These are phyloP conservation scores for Megaceryle torquata DNA, from an alignment of 2,113 vertebrate species.

Conservation along the genomic window DNA sequence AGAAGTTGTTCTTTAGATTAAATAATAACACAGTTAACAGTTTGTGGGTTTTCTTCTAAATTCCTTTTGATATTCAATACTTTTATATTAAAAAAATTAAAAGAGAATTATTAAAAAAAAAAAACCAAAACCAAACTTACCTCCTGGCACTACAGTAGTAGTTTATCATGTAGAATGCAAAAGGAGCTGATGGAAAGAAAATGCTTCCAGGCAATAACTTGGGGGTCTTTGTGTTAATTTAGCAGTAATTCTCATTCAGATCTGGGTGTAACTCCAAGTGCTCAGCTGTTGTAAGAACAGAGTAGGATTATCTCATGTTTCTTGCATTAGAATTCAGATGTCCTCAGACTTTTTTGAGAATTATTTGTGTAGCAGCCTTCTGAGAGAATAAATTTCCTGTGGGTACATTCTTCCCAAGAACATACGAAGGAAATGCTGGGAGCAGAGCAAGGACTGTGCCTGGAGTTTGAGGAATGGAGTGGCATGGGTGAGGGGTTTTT, in stretches of 20 bases:
- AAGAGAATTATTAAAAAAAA: not conserved
- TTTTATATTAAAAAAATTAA: not conserved
- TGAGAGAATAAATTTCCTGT: fast-evolving
- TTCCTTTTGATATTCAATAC: not conserved
- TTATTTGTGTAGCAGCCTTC: not conserved
- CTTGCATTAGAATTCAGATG: not conserved
- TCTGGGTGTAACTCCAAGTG: not conserved
- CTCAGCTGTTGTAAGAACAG: not conserved
- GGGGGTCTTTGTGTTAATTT: not conserved
- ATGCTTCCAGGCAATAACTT: not conserved
- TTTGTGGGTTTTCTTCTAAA: not conserved
- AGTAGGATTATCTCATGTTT: not conserved
- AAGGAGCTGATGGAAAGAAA: not conserved
- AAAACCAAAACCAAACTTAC: not conserved
- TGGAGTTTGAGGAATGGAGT: not conserved
- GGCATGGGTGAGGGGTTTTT: not conserved
- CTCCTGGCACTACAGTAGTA: not conserved
- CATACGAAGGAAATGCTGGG: not conserved
- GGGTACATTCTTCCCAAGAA: not conserved
- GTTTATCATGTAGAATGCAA: not conserved
- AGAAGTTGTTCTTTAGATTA: not conserved
- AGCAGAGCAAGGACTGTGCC: not conserved
- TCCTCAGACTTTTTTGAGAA: not conserved
- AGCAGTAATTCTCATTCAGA: not conserved
- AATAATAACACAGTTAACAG: not conserved